These are phyloP conservation scores for Athalia rosae DNA, from an alignment of 2,888 invertebrate genomes.

Conservation along the genomic window DNA sequence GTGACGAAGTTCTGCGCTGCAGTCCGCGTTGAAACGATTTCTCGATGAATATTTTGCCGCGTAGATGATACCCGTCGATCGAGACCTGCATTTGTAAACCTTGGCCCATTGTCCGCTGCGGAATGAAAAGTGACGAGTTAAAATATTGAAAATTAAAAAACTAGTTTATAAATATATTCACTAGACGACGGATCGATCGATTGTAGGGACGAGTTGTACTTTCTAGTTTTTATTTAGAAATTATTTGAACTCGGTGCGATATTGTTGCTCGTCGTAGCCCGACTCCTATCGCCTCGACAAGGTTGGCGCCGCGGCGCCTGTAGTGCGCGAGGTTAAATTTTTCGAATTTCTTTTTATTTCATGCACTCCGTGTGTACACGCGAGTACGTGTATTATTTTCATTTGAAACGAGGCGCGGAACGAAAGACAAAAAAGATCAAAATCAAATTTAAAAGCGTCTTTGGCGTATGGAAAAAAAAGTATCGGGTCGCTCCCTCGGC, in stretches of 20 bases:
- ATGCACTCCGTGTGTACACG: background rate
- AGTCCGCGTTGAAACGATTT: slow-evolving; percentile 89
- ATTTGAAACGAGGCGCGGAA: too few species aligned
- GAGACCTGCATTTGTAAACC: slow-evolving; percentile 92
- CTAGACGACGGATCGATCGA: background rate
- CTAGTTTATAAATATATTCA: slow-evolving; percentile 16
- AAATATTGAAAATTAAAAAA: slow-evolving; percentile 31
- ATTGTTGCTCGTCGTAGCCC: too few species aligned
- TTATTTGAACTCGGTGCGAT: too few species aligned
- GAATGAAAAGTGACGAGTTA: slow-evolving; percentile 70
- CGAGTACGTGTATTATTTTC: too few species aligned
- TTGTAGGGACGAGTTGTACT: slow-evolving; percentile 41
- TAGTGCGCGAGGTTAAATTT: slow-evolving; percentile 61
- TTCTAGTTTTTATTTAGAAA: too few species aligned
- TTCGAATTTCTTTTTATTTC: background rate
- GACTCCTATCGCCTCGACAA: slow-evolving; percentile 63
- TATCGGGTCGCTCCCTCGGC: too few species aligned
- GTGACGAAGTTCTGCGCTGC: slow-evolving; percentile 92
- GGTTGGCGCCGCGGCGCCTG: slow-evolving; percentile 71
- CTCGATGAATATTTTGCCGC: slow-evolving; percentile 98
- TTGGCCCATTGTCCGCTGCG: slow-evolving; percentile 97
- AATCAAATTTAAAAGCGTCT: too few species aligned
- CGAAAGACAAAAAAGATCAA: too few species aligned
- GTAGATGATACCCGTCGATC: slow-evolving; percentile 89
- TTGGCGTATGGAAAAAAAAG: too few species aligned